These are phyloP conservation scores for Clupea harengus DNA, from an alignment of 2,113 vertebrate genomes.

Conservation along the genomic window DNA sequence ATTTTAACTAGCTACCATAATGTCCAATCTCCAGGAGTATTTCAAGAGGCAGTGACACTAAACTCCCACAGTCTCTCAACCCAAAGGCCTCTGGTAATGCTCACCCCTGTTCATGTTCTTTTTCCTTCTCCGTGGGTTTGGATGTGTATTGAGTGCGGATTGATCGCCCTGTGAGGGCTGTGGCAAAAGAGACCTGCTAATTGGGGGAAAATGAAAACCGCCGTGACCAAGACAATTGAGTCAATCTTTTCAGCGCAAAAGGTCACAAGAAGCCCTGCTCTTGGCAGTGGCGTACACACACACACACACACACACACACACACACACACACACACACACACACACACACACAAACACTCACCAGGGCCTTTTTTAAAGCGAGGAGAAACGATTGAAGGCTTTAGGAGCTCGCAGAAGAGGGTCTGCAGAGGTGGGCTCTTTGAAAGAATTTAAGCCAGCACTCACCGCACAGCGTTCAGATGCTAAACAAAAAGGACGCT, in stretches of 20 bases:
- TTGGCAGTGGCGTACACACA: background rate
- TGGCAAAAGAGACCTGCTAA: constrained; percentile 42
- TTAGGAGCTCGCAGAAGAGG: background rate
- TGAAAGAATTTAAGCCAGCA: background rate
- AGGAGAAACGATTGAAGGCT: constrained; percentile 13
- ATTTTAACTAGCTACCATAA: constrained; percentile 37
- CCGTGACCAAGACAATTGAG: constrained; percentile 11
- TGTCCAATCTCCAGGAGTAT: background rate
- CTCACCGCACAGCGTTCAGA: background rate
- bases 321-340: background rate
- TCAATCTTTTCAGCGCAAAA: constrained; percentile 22
- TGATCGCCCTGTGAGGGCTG: constrained; percentile 57
- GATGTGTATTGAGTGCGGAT: constrained; percentile 8
- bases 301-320: background rate
- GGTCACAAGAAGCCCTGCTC: constrained; percentile 19
- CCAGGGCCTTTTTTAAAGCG: background rate
- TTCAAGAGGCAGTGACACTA: background rate
- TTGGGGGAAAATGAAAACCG: constrained; percentile 30
- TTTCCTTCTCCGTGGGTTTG: background rate
- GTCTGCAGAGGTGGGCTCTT: background rate
- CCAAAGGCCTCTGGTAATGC: background rate
- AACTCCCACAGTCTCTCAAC: background rate
- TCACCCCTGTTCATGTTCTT: background rate
- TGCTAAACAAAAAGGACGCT: background rate
- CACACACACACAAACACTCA: background rate